A percentile compares a stretch with the other conserved stretches of the same genome.
phyloP scores from a whole-genome alignment of 2,888 invertebrate genomes.

The Hermaeophaga mercurialis region DNA sequence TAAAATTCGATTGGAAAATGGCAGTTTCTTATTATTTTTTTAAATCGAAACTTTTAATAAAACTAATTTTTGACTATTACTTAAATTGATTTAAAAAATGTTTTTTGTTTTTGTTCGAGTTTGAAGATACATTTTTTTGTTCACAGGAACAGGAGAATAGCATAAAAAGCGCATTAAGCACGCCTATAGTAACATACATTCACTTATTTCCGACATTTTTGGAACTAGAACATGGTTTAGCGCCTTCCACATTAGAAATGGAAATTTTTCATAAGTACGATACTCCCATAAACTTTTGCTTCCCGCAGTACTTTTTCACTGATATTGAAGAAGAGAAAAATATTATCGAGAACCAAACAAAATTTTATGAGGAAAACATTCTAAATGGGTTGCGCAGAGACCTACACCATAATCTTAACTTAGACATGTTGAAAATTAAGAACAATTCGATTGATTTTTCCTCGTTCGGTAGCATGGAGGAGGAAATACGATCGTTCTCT shows the following conservation, averaged over 20 bases:
- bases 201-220: slow-evolving; percentile 62
- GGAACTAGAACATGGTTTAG: slow-evolving; percentile 60
- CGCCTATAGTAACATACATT: slow-evolving; percentile 49
- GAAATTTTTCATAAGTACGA: slow-evolving; percentile 30
- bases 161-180: slow-evolving; percentile 36
- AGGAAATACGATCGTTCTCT: slow-evolving; percentile 7
- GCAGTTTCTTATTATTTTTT: no score
- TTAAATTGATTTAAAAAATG: no score
- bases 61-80: no score
- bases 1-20: no score
- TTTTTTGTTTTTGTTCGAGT: no score
- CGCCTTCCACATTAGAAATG: slow-evolving; percentile 46
- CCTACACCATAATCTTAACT: slow-evolving; percentile 8
- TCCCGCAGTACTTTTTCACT: slow-evolving; percentile 39
- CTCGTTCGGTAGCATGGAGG: slow-evolving; percentile 4
- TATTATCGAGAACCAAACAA: slow-evolving; percentile 8
- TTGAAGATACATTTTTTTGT: slow-evolving; percentile 33
- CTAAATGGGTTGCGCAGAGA: slow-evolving; percentile 12
- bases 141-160: slow-evolving; percentile 35
- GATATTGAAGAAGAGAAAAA: slow-evolving; percentile 23
- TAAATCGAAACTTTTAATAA: no score
- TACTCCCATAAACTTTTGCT: slow-evolving; percentile 40
- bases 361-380: slow-evolving; percentile 22
- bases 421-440: slow-evolving; percentile 18
- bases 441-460: slow-evolving; percentile 12